Base-by-base conservation (phyloP, 1,140 invertebrate genomes). In the Atopsyche davidsoni region DNA sequence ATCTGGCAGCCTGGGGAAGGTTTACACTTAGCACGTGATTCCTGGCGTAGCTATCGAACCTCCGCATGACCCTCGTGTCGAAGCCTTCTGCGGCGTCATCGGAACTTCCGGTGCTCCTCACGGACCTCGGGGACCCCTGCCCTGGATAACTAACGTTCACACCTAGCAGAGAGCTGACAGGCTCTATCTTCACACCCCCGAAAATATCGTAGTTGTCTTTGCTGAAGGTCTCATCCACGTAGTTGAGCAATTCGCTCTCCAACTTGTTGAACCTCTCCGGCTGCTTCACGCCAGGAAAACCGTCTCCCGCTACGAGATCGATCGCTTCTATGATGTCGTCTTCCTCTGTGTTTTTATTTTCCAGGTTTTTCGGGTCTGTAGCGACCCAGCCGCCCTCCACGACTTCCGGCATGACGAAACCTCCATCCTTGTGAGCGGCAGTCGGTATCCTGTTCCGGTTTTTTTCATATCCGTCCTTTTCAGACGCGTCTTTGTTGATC, bases 1-100 rank as follows among this genome's bases (percentile, higher is more conserved):
- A 68, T 46, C 76, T 68, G 2, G 78, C 79, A 22, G 78, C 77
- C 57, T 79, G 70, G 4, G 73, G 74, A 24, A 78, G 46, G 55
- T 76, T 77, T 3, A 79, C 72, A 3, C 72, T 70, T 4, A 79
- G 21, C 13, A 75, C 69, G 57, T 79, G 75, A 18, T 64, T 76
- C 31, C 72, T 61, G 1, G 74, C 58, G 52, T 70, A 73, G 35
- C 65, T 63, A 46, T 67, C 69, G 16, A 74, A 60, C 39, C 71
- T 73, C 46, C 68, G 61, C 45, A 65, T 62, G 1, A 73, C 45
- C 58, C 65, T 64, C 34, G 66, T 65, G 54, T 73, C 70, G 49
- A 71, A 73, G 1, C 63, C 41, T 14, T 11, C 35, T 10, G 24
- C 28, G 23, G 23, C 17, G 7, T 32, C 21, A 6, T 7, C 7